Conservation (phyloP, 2,888 invertebrate species). For the Arrhopalites spinosus region DNA sequence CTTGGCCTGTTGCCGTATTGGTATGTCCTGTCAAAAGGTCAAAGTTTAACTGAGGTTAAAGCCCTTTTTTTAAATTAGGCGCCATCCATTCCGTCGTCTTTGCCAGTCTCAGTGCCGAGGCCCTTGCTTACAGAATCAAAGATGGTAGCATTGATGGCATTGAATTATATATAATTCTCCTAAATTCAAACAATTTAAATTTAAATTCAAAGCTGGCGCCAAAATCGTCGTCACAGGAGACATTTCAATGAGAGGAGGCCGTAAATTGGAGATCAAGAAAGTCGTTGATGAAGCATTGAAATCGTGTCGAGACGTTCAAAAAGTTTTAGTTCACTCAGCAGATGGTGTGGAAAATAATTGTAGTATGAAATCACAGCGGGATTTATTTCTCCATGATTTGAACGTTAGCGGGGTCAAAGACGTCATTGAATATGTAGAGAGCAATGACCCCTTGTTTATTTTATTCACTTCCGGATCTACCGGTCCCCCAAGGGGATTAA, state of each 20-base stretch:
- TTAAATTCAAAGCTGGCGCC: slow-evolving; percentile 62
- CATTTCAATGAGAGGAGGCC: slow-evolving; percentile 61
- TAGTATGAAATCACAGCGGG: slow-evolving; percentile 46
- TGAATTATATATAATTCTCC: too few relatives aligned
- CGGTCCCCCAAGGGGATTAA: slow-evolving; percentile 59
- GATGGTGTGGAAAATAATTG: slow-evolving; percentile 46
- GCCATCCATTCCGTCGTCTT: slow-evolving; percentile 63
- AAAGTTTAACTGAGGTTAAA: too few relatives aligned
- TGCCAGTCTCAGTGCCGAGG: slow-evolving; percentile 63
- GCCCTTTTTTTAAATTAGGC: too few relatives aligned
- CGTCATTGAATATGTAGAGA: slow-evolving; percentile 60
- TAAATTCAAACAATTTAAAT: too few relatives aligned
- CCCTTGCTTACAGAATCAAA: slow-evolving; percentile 61
- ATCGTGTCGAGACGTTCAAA: slow-evolving; percentile 59
- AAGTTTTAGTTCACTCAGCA: slow-evolving; percentile 60
- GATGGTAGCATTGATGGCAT: too few relatives aligned
- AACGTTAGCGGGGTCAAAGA: slow-evolving; percentile 56
- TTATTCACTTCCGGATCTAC: slow-evolving; percentile 62
- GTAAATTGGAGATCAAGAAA: slow-evolving; percentile 60
- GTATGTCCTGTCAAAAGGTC: slow-evolving; percentile 44
- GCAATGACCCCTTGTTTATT: slow-evolving; percentile 63
- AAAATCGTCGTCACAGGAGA: slow-evolving; percentile 62
- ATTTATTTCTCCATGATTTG: slow-evolving; percentile 59
- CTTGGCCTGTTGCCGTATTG: slow-evolving; percentile 63
- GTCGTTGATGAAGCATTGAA: slow-evolving; percentile 61